A percentile compares a stretch with the other conserved stretches of the same genome.
phyloP scores from a whole-genome alignment of 2,888 invertebrate species.

The Spatulosminthurus flaviceps region DNA sequence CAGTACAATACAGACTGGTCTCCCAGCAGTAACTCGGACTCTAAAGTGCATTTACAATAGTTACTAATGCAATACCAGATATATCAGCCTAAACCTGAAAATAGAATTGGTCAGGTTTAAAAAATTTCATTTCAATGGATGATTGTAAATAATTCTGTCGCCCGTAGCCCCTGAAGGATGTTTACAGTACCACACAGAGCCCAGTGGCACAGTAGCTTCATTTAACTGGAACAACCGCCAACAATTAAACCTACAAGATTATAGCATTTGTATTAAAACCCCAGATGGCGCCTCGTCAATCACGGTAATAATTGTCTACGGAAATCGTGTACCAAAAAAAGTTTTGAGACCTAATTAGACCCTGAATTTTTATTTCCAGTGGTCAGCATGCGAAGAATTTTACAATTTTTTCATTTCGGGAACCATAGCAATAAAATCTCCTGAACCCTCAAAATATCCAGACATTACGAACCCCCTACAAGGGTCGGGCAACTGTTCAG shows the following conservation, averaged over 20 bases:
- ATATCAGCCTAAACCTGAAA: too few species aligned
- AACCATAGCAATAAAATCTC: conserved; percentile 36
- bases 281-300: conserved; percentile 56
- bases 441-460: conserved; percentile 5
- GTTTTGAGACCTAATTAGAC: too few species aligned
- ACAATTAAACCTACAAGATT: conserved; percentile 59
- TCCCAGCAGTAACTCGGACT: too few species aligned
- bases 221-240: conserved; percentile 53
- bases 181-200: conserved; percentile 58
- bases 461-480: conserved; percentile 7
- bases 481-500: conserved; percentile 46
- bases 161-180: conserved; percentile 62
- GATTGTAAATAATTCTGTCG: too few species aligned
- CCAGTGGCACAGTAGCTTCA: conserved; percentile 55
- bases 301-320: too few species aligned
- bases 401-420: conserved; percentile 40
- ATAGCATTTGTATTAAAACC: conserved; percentile 56
- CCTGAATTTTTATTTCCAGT: neutral
- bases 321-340: too few species aligned
- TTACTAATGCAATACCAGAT: too few species aligned
- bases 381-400: conserved; percentile 31
- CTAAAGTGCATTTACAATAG: too few species aligned
- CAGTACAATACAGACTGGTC: too few species aligned
- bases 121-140: too few species aligned
- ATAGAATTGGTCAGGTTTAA: too few species aligned